These are phyloP conservation scores for Melopsittacus undulatus DNA, from an alignment of 2,797 vertebrate genomes.

Conservation along the genomic window DNA sequence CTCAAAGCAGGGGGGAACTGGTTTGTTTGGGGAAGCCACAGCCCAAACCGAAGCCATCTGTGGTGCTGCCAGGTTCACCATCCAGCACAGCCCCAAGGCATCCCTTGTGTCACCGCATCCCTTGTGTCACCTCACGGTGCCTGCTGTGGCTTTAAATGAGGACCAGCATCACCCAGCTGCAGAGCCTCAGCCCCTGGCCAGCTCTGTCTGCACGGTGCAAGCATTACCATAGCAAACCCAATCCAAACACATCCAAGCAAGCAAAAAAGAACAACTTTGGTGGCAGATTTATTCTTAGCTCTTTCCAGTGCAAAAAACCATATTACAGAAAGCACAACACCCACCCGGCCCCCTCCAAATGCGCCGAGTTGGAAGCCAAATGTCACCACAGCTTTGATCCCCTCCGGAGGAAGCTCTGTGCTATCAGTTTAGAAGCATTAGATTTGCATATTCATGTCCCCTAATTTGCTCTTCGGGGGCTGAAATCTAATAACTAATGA, in stretches of 20 bases:
- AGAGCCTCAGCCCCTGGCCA: background rate
- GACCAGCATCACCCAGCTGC: background rate
- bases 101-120: background rate
- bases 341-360: background rate
- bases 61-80: rapidly evolving
- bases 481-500: slow-evolving; percentile 25
- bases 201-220: rapidly evolving
- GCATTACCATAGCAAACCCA: background rate
- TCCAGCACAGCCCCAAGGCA: background rate
- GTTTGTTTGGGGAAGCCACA: background rate
- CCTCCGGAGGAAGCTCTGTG: background rate
- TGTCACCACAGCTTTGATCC: slow-evolving; percentile 21
- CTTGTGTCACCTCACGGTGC: background rate
- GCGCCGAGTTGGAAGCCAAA: slow-evolving; percentile 24
- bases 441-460: slow-evolving; percentile 60
- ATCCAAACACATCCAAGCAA: background rate
- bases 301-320: background rate
- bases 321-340: background rate
- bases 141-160: rapidly evolving
- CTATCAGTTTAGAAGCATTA: slow-evolving; percentile 16
- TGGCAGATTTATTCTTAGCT: background rate
- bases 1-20: background rate
- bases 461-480: slow-evolving; percentile 50
- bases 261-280: background rate
- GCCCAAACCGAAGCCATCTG: background rate